Percentiles rank a stretch among this genome's conserved stretches.
These are phyloP conservation scores for Cheiracanthium punctorium DNA, from an alignment of 2,888 invertebrate genomes.

Conservation along the genomic window DNA sequence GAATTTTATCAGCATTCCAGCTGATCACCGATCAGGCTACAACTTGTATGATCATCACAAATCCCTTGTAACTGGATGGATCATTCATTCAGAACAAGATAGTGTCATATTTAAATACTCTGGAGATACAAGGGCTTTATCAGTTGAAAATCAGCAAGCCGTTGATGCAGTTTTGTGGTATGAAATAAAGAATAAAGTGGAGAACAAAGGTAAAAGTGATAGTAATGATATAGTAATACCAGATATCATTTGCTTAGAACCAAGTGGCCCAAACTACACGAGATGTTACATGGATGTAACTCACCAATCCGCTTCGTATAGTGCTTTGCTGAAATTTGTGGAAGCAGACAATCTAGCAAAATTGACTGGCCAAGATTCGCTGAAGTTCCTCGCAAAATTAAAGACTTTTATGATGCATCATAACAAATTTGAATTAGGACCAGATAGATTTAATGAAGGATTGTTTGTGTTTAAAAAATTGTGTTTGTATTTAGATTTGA, in stretches of 20 bases:
- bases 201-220: conserved; percentile 6
- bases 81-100: conserved; percentile 21
- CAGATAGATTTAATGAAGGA: conserved; percentile 62
- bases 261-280: conserved; percentile 60
- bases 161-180: conserved; percentile 51
- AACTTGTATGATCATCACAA: conserved; percentile 36
- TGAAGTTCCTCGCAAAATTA: conserved; percentile 24
- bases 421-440: conserved; percentile 56
- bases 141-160: conserved; percentile 42
- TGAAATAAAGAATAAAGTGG: conserved; percentile 33
- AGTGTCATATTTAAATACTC: conserved; percentile 47
- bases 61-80: conserved; percentile 46
- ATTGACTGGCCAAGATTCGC: not conserved
- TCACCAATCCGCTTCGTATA: conserved; percentile 56
- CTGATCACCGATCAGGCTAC: conserved; percentile 54
- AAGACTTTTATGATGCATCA: conserved; percentile 56
- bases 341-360: conserved; percentile 44
- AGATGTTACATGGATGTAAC: conserved; percentile 46
- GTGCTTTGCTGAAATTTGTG: conserved; percentile 45
- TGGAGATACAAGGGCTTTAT: conserved; percentile 45
- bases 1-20: conserved; percentile 44
- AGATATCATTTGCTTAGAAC: conserved; percentile 52
- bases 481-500: conserved; percentile 23
- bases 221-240: conserved; percentile 25
- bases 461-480: conserved; percentile 55